phyloP scores from a whole-genome alignment of 2,113 vertebrate genomes.

The Clarias magur region DNA sequence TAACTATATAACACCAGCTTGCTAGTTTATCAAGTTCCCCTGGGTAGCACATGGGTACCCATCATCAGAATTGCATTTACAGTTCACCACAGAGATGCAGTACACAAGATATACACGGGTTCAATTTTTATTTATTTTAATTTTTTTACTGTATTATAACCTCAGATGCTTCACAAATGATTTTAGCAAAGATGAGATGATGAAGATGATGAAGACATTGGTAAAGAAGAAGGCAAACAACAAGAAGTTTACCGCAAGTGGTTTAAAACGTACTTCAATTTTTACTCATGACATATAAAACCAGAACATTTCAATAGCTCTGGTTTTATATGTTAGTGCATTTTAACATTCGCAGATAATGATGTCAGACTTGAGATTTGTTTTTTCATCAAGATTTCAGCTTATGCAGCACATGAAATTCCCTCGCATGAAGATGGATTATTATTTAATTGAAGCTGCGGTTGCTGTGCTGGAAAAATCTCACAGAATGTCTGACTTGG shows the following conservation, averaged over 20 bases:
- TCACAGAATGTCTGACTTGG: neutral
- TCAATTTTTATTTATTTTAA: no score
- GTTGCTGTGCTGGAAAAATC: neutral
- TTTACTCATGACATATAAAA: no score
- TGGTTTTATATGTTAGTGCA: neutral
- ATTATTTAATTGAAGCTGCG: neutral
- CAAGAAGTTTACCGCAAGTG: neutral
- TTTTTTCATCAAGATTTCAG: neutral
- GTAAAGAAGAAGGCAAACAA: neutral
- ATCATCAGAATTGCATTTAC: neutral
- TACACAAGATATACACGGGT: neutral
- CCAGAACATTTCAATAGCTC: no score
- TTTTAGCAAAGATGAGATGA: neutral
- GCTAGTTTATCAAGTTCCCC: neutral
- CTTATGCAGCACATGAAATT: neutral
- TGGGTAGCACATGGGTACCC: neutral
- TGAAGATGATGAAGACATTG: neutral
- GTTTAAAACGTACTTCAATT: no score
- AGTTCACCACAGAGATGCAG: neutral
- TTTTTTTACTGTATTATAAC: neutral
- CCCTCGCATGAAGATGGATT: neutral
- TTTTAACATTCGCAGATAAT: neutral
- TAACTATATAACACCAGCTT: neutral
- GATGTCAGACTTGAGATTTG: neutral
- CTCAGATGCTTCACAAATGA: neutral